These are phyloP conservation scores for Parnassius apollo DNA, from an alignment of 2,888 invertebrate species.

Conservation along the genomic window DNA sequence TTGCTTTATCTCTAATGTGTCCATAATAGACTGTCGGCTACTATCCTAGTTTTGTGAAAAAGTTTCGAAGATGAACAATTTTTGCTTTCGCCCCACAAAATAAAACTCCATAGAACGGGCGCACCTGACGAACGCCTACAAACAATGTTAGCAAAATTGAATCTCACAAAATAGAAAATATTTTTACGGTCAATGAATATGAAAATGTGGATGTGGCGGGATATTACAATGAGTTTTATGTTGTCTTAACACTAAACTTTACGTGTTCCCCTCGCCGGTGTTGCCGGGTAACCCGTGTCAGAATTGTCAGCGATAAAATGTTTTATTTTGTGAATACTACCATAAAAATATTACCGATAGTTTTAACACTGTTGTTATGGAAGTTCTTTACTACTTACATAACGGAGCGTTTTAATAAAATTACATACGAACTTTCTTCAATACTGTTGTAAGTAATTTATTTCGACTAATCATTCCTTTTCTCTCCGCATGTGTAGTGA, in stretches of 20 bases:
- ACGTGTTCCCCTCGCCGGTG: constrained; percentile 33
- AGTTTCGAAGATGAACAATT: constrained; percentile 35
- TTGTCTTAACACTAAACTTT: constrained; percentile 51
- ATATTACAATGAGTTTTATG: constrained; percentile 46
- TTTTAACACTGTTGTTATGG: constrained; percentile 8
- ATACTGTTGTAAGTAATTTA: too few relatives aligned
- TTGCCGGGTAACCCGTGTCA: constrained; percentile 9
- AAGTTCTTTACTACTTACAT: neutral
- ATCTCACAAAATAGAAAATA: constrained; percentile 76
- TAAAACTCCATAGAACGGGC: constrained; percentile 53
- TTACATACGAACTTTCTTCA: too few relatives aligned
- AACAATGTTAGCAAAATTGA: constrained; percentile 74
- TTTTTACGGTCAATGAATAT: constrained; percentile 77
- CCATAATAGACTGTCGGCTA: constrained; percentile 28
- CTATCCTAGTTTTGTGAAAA: constrained; percentile 33
- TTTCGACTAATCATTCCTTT: too few relatives aligned
- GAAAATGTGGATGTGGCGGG: constrained; percentile 62
- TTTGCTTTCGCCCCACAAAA: constrained; percentile 42
- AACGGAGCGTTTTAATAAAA: too few relatives aligned
- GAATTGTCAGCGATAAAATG: constrained; percentile 20
- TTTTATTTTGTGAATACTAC: constrained; percentile 12
- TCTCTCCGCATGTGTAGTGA: too few relatives aligned
- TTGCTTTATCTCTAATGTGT: constrained; percentile 3
- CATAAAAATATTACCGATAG: constrained; percentile 16
- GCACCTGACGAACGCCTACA: constrained; percentile 63